phyloP scores from a whole-genome alignment of 2,888 invertebrate genomes.

The Synergus gifuensis region DNA sequence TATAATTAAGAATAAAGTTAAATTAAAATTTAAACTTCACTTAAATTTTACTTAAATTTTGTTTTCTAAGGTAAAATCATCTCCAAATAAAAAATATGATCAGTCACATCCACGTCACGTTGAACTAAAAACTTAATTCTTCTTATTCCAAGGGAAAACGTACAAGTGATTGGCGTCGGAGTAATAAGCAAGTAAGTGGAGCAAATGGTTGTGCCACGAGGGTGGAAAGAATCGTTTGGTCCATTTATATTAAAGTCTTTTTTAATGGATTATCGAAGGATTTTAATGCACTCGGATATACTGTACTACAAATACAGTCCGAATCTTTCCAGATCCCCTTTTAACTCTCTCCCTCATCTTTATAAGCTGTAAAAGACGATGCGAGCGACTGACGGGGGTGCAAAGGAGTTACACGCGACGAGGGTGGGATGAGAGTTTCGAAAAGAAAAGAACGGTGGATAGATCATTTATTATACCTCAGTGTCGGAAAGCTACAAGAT shows the following conservation, averaged over 20 bases:
- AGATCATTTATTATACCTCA: slow-evolving; percentile 15
- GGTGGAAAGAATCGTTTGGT: slow-evolving; percentile 55
- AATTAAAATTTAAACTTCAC: no score
- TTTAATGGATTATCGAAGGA: slow-evolving; percentile 70
- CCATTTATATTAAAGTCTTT: slow-evolving; percentile 70
- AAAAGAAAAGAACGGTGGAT: slow-evolving; percentile 1
- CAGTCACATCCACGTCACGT: neutral
- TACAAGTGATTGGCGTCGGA: slow-evolving; percentile 15
- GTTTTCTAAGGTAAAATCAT: no score
- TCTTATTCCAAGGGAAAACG: slow-evolving; percentile 20
- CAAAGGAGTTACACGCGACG: neutral
- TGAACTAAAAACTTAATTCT: slow-evolving; percentile 4
- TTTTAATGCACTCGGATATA: slow-evolving; percentile 63
- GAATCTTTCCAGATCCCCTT: neutral
- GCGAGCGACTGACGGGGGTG: neutral
- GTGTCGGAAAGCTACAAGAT: slow-evolving; percentile 18
- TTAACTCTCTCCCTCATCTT: neutral
- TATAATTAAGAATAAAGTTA: no score
- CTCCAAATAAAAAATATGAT: neutral
- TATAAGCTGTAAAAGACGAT: slow-evolving; percentile 24
- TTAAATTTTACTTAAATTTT: no score
- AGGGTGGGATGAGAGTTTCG: neutral
- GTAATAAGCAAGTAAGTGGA: slow-evolving; percentile 23
- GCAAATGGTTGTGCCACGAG: slow-evolving; percentile 41
- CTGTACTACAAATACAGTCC: neutral